Conservation (phyloP, 1,140 invertebrate species). For the Panonychus citri region DNA sequence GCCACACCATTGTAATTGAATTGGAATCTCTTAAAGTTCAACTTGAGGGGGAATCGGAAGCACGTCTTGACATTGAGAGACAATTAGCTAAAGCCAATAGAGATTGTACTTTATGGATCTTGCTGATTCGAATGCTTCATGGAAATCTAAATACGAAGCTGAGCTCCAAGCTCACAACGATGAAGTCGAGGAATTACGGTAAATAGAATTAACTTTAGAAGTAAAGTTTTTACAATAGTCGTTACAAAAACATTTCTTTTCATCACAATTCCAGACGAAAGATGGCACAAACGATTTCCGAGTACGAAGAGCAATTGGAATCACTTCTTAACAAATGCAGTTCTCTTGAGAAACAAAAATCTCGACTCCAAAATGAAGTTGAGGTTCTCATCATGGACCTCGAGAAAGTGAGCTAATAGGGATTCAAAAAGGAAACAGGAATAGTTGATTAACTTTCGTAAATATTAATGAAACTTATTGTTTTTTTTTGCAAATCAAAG, state of each 20-base stretch:
- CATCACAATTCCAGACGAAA: too few species aligned
- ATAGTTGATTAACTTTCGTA: too few species aligned
- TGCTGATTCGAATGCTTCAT: too few species aligned
- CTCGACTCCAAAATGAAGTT: constrained; percentile 77
- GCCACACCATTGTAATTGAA: constrained; percentile 73
- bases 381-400: constrained; percentile 90
- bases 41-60: constrained; percentile 83
- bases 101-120: too few species aligned
- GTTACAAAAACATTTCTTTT: too few species aligned
- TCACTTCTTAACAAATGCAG: constrained; percentile 68
- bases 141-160: constrained; percentile 74
- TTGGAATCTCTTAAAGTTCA: constrained; percentile 74
- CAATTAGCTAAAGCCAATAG: constrained; percentile 75
- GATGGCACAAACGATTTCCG: constrained; percentile 66
- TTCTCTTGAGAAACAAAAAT: constrained; percentile 83
- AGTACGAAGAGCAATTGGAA: constrained; percentile 88
- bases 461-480: too few species aligned
- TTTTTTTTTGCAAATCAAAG: too few species aligned
- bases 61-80: constrained; percentile 74
- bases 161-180: constrained; percentile 68
- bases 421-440: too few species aligned
- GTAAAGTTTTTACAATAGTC: too few species aligned
- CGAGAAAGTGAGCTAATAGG: constrained; percentile 41
- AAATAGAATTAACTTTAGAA: constrained; percentile 3
- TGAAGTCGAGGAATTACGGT: constrained; percentile 73